Evolutionary conservation across 2,797 vertebrate species (phyloP), one percentile per base, ranked within the genome.

Genomic region (Triplophysa bombifrons): DNA sequence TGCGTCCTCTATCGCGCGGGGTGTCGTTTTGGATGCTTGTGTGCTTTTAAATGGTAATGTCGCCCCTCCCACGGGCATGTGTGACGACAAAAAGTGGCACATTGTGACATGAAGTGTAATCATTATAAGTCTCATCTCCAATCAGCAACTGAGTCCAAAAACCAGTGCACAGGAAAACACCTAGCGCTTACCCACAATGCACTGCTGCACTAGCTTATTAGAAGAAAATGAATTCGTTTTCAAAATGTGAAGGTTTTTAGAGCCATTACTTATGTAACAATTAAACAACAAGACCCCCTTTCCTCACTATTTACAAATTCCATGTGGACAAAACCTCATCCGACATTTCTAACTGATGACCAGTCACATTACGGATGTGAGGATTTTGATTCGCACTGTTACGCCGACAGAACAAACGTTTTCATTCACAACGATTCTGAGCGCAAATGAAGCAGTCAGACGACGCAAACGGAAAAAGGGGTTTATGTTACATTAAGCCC

Each of bases 21-120:
- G 41, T 83, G 86, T 85, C 83, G 82, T 79, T 78, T 83, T 67
- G 75, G 7, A 81, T 30, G 82, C 82, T 76, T 78, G 83, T 76
- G 82, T 71, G 87, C 78, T 87, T 90, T 91, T 88, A 87, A 84
- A 86, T 86, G 85, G 84, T 88, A 85, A 89, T 88, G 70, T 84
- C 53, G 73, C 81, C 76, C 72, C 84, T 83, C 82, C 80, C 73
- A 74, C 66, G 8, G 34, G 53, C 46, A 63, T 38, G 73, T 41
- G 58, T 79, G 70, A 81, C 78, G 83, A 85, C 77, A 81, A 76
- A 83, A 76, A 76, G 67, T 68, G 71, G 41, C 65, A 73, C 77
- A 68, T 73, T 80, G 78, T 53, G 81, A 80, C 74, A 78, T 25
- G 72, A 72, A 65, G 72, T 79, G 81, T 84, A 76, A 87, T 85